phyloP scores from a whole-genome alignment of 2,797 vertebrate genomes.

The Setipinna tenuifilis region DNA sequence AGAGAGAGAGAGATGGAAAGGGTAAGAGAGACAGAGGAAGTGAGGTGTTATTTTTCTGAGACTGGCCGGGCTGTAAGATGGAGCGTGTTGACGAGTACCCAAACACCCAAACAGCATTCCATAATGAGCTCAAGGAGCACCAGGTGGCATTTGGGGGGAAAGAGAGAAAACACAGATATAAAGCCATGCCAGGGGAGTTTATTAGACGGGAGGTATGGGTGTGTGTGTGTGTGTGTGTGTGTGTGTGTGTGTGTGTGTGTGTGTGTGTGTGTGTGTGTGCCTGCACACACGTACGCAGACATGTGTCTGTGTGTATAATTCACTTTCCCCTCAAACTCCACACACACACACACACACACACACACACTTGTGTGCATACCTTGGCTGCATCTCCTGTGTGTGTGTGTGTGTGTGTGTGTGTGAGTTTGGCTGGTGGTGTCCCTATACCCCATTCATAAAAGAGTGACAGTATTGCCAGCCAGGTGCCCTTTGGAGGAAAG shows the following conservation, averaged over 20 bases:
- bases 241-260: no score
- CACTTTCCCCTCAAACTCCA: background rate
- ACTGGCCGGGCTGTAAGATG: background rate
- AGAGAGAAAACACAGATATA: constrained; percentile 68
- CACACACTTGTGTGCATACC: no score
- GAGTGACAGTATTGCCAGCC: constrained; percentile 2
- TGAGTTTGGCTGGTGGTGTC: background rate
- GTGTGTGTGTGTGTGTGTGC: no score
- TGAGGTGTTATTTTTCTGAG: background rate
- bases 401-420: background rate
- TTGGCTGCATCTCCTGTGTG: background rate
- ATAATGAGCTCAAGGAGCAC: constrained; percentile 1
- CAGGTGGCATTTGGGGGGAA: constrained; percentile 5
- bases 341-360: constrained; percentile 4
- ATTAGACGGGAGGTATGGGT: constrained; percentile 29
- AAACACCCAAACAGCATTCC: constrained; percentile 19
- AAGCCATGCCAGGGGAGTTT: constrained; percentile 31
- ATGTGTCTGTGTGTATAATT: constrained; percentile 9
- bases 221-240: constrained; percentile 26
- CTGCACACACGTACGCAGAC: no score
- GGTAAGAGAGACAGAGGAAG: background rate
- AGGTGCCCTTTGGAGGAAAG: constrained; percentile 13
- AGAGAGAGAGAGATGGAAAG: background rate
- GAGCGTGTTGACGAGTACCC: constrained; percentile 14
- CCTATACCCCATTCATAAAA: constrained; percentile 3